Conservation (phyloP, 2,113 vertebrate genomes). For the Laticauda laticaudata region DNA sequence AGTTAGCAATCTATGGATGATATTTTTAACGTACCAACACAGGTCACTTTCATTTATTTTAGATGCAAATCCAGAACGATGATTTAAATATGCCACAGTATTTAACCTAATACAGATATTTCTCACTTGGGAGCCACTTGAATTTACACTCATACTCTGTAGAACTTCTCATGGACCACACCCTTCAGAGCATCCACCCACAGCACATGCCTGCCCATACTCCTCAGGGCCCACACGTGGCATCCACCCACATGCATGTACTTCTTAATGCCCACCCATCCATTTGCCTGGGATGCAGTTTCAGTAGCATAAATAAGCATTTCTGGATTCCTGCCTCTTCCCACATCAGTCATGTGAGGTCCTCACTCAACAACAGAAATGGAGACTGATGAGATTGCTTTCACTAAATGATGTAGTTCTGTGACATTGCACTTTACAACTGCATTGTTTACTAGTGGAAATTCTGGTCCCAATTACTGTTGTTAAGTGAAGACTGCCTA, state of each 20-base stretch:
- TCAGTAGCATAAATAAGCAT: not conserved
- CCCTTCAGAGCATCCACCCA: not conserved
- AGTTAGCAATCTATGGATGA: not conserved
- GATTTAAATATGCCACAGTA: not conserved
- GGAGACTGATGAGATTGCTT: not conserved
- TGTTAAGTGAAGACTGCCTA: not conserved
- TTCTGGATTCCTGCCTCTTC: not conserved
- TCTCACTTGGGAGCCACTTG: not conserved
- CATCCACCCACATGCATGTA: not conserved
- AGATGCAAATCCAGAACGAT: not conserved
- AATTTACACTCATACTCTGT: not conserved
- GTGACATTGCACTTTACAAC: not conserved
- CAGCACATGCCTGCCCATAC: not conserved
- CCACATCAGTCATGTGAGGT: not conserved
- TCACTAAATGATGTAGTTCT: not conserved
- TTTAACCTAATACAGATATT: constrained; percentile 10
- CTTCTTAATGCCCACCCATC: not conserved
- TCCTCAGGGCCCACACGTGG: not conserved
- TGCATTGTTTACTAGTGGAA: not conserved
- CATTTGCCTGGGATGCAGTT: not conserved
- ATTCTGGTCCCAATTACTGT: not conserved
- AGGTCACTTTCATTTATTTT: not conserved
- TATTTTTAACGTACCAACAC: not conserved
- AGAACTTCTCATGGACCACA: not conserved
- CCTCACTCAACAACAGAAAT: not conserved